Evolutionary conservation across 2,888 invertebrate genomes (phyloP).

Genomic region (Leptinotarsa rubiginosa): DNA sequence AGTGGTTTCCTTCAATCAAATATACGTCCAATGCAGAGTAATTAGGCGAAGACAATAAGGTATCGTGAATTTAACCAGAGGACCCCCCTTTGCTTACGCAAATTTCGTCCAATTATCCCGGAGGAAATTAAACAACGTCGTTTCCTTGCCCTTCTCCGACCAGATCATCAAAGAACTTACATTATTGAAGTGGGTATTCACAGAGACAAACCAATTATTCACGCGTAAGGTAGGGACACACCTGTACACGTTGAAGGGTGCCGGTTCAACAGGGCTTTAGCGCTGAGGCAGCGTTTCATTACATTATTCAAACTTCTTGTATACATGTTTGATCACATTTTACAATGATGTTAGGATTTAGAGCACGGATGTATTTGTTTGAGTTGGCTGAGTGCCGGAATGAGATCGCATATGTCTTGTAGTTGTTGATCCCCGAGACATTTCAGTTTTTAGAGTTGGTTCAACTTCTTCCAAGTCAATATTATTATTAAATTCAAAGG

Average conservation of each 20-base stretch:
- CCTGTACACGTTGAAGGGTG: conserved; percentile 20
- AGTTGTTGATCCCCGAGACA: neutral
- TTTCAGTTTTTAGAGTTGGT: neutral
- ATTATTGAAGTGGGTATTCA: conserved; percentile 37
- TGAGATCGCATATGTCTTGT: neutral
- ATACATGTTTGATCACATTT: conserved; percentile 11
- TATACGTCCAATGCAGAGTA: too few relatives aligned
- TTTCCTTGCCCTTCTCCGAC: conserved; percentile 28
- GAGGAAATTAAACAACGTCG: conserved; percentile 37
- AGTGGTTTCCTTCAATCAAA: too few relatives aligned
- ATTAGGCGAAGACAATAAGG: too few relatives aligned
- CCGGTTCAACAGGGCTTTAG: neutral
- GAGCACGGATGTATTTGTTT: neutral
- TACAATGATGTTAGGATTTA: neutral
- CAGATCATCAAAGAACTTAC: conserved; percentile 37
- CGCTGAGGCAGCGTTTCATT: conserved; percentile 6
- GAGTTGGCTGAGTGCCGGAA: neutral
- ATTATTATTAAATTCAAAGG: too few relatives aligned
- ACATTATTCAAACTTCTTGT: conserved; percentile 14
- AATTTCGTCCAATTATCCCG: conserved; percentile 37
- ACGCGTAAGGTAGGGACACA: conserved; percentile 24
- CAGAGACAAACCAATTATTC: conserved; percentile 39
- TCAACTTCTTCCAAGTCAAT: neutral
- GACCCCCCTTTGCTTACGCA: conserved; percentile 4
- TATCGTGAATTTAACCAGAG: too few relatives aligned